Conservation (phyloP, 2,113 vertebrate genomes). For the Lepus timidus region DNA sequence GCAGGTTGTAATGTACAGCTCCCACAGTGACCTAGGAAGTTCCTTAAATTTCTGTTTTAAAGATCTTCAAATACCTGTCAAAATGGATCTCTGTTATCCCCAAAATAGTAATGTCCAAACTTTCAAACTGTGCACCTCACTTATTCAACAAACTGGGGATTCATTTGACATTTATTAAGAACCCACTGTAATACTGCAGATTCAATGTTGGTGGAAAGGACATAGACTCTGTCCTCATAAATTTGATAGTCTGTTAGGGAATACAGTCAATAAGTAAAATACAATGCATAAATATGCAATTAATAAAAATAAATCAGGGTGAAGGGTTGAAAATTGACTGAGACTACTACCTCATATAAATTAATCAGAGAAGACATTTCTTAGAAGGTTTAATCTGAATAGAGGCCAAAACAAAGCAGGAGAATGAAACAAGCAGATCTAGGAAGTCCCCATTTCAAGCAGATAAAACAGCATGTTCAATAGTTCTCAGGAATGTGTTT, state of each 20-base stretch:
- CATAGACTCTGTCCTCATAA: neutral
- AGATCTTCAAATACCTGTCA: neutral
- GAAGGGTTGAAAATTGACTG: neutral
- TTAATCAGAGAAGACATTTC: neutral
- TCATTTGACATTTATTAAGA: neutral
- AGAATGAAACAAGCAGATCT: neutral
- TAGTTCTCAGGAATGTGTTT: neutral
- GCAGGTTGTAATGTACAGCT: neutral
- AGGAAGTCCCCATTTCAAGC: neutral
- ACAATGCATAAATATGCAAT: neutral
- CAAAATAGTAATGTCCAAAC: neutral
- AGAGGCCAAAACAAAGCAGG: neutral
- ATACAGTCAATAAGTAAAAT: constrained; percentile 2
- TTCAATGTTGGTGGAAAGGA: neutral
- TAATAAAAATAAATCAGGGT: neutral
- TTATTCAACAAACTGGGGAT: neutral
- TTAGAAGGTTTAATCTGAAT: neutral
- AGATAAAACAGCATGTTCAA: neutral
- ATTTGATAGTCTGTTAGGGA: neutral
- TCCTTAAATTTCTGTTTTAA: neutral
- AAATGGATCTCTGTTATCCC: neutral
- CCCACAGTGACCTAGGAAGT: neutral
- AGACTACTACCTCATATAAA: neutral
- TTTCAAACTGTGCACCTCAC: neutral
- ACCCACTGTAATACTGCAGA: neutral